These are phyloP conservation scores for Halocynthia roretzi DNA, from an alignment of 23 tunicate species.

Conservation along the genomic window DNA sequence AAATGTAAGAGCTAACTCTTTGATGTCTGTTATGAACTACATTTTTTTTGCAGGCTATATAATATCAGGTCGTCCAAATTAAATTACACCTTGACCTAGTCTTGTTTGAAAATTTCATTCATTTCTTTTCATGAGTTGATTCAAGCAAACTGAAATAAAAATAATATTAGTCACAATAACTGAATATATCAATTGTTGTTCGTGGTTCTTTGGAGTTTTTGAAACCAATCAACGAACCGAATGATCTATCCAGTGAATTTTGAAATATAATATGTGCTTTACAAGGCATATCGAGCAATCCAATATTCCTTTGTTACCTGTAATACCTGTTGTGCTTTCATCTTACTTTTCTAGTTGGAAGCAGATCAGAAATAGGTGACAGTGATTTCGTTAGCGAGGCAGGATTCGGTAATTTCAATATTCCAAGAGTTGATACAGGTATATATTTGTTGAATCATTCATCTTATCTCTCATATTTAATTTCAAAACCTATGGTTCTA, in stretches of 20 bases:
- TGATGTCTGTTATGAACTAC: too few species aligned
- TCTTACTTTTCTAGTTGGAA: slow-evolving; percentile 17
- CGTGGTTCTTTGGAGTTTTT: too few species aligned
- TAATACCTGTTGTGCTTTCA: background rate
- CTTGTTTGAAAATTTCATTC: too few species aligned
- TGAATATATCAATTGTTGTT: too few species aligned
- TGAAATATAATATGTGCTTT: background rate
- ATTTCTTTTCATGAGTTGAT: too few species aligned
- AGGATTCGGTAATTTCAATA: slow-evolving; percentile 46
- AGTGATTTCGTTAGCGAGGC: slow-evolving; percentile 49
- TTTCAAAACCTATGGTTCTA: background rate
- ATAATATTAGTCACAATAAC: too few species aligned
- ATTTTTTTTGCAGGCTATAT: too few species aligned
- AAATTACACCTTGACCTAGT: too few species aligned
- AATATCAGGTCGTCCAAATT: too few species aligned
- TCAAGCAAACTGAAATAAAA: too few species aligned
- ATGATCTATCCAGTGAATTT: too few species aligned
- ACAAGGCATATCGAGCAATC: background rate
- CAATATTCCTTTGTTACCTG: background rate
- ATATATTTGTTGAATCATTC: background rate
- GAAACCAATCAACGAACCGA: too few species aligned
- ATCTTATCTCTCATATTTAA: background rate
- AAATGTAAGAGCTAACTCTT: background rate
- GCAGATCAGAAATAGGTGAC: slow-evolving; percentile 74
- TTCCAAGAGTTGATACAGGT: slow-evolving; percentile 48